Evolutionary conservation across 2,888 invertebrate species (phyloP).

Genomic region (Laothoe populi): DNA sequence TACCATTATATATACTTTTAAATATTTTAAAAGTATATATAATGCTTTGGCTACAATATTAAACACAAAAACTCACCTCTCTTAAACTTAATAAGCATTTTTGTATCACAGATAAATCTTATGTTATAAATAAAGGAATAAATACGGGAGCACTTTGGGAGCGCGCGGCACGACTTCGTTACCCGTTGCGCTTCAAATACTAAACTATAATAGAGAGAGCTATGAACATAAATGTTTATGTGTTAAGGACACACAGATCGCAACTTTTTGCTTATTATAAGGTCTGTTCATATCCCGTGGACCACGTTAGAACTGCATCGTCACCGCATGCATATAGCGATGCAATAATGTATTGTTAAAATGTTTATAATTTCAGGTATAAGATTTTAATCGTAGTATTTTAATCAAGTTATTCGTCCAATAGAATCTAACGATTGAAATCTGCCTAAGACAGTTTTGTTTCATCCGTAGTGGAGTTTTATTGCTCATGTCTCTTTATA

Average conservation of each 20-base stretch:
- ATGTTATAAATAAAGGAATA: slow-evolving; percentile 11
- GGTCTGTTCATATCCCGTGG: slow-evolving; percentile 15
- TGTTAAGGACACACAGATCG: slow-evolving; percentile 27
- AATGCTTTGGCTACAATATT: neutral
- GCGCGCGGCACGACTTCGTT: slow-evolving; percentile 22
- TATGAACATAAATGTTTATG: slow-evolving; percentile 25
- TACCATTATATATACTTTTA: too few species aligned
- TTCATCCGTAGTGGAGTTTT: too few species aligned
- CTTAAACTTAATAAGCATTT: slow-evolving; percentile 19
- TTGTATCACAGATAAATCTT: slow-evolving; percentile 15
- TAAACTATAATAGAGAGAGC: slow-evolving; percentile 22
- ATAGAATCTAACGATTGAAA: too few species aligned
- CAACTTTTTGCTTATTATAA: slow-evolving; percentile 27
- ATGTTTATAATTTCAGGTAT: too few species aligned
- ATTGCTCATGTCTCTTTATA: too few species aligned
- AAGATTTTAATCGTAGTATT: too few species aligned
- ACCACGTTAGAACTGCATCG: neutral
- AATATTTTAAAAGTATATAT: too few species aligned
- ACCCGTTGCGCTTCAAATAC: slow-evolving; percentile 23
- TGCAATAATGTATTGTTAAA: too few species aligned
- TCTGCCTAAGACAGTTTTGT: too few species aligned
- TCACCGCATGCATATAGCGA: too few species aligned
- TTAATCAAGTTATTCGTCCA: too few species aligned
- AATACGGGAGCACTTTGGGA: slow-evolving; percentile 17
- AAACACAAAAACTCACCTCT: slow-evolving; percentile 1